Evolutionary conservation across 2,888 invertebrate genomes (phyloP).

Genomic region (Idaea aversata): DNA sequence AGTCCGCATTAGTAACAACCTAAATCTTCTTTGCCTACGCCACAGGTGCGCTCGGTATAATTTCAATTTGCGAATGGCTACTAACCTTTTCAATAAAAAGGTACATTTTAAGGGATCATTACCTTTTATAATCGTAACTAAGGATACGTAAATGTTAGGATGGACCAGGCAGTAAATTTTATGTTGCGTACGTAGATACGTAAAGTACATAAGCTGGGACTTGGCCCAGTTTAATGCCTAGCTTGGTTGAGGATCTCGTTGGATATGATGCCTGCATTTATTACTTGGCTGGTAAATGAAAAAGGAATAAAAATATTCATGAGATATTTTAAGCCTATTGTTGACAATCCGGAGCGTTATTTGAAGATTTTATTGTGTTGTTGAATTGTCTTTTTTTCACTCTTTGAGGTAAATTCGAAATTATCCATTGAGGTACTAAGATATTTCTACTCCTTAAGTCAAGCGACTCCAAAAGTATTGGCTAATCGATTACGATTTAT

Average conservation of each 20-base stretch:
- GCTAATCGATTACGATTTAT: too few relatives aligned
- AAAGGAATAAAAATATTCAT: not conserved
- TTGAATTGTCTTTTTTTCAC: not conserved
- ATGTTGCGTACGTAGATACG: conserved; percentile 3
- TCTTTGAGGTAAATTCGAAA: too few relatives aligned
- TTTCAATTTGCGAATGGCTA: conserved; percentile 27
- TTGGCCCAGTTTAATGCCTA: not conserved
- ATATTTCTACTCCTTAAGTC: too few relatives aligned
- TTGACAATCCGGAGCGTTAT: not conserved
- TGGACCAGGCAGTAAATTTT: conserved; percentile 2
- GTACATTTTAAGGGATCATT: conserved; percentile 23
- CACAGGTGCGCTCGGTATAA: conserved; percentile 27
- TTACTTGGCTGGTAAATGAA: not conserved
- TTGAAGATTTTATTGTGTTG: not conserved
- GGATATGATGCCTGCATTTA: not conserved
- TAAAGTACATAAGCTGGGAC: conserved; percentile 1
- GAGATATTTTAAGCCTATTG: not conserved
- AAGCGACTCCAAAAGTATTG: too few relatives aligned
- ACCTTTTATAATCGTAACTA: conserved; percentile 20
- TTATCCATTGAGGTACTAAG: too few relatives aligned
- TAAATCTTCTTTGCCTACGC: conserved; percentile 9
- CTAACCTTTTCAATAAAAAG: conserved; percentile 30
- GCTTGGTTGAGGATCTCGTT: not conserved
- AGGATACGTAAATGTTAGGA: conserved; percentile 6
- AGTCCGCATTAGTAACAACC: not conserved